Conservation (phyloP, 1,140 invertebrate species). For the Drosophila pseudoobscura region DNA sequence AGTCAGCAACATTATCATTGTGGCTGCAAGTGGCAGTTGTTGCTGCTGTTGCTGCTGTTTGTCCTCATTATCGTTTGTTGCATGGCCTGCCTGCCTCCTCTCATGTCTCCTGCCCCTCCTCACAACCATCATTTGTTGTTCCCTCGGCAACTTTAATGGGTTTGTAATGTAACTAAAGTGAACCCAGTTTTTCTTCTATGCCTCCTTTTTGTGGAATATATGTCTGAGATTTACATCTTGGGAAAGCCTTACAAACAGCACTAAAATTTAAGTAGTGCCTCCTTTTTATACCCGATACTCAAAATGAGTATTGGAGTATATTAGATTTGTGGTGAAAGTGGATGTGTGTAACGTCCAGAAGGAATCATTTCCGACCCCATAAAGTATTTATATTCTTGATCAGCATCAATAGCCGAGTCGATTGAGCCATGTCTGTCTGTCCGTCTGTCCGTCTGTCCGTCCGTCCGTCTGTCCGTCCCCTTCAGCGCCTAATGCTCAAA, state of each 20-base stretch:
- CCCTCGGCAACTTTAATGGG: slow-evolving; percentile 70
- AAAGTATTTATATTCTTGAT: no score
- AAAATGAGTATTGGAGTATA: no score
- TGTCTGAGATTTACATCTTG: slow-evolving; percentile 34
- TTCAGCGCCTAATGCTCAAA: no score
- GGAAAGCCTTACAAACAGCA: slow-evolving; percentile 35
- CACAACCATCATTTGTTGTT: slow-evolving; percentile 39
- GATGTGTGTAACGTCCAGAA: no score
- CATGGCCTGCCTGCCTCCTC: slow-evolving; percentile 45
- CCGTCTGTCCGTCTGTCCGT: no score
- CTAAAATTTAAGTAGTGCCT: slow-evolving; percentile 26
- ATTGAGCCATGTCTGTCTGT: no score
- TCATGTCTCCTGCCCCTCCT: slow-evolving; percentile 44
- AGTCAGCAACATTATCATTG: slow-evolving; percentile 73
- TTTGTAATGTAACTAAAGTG: slow-evolving; percentile 67
- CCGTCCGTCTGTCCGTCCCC: no score
- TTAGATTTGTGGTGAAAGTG: no score
- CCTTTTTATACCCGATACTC: no score
- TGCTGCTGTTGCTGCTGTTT: slow-evolving; percentile 58
- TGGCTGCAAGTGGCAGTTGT: slow-evolving; percentile 64
- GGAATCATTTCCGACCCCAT: no score
- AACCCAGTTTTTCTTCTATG: slow-evolving; percentile 14
- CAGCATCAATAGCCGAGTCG: no score
- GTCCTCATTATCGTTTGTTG: slow-evolving; percentile 78
- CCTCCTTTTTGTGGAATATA: slow-evolving; percentile 18